A percentile compares a stretch with the other conserved stretches of the same genome.
Conservation (phyloP, 2,888 invertebrate species). For the Dasypogon diadema region DNA sequence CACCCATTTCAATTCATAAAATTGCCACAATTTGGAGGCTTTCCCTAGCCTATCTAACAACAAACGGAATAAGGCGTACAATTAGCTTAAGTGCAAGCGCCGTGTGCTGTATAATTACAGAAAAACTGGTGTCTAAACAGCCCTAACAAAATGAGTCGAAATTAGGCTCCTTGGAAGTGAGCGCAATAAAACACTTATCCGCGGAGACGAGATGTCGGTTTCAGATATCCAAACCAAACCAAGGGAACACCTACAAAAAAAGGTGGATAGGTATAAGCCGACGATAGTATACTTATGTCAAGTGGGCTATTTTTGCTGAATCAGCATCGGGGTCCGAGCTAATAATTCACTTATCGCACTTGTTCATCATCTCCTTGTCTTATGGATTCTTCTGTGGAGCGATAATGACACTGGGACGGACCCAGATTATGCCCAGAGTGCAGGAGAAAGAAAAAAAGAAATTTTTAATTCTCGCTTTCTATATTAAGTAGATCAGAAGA, state of each 20-base stretch:
- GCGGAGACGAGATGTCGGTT: conserved; percentile 46
- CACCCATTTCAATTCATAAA: neutral
- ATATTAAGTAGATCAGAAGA: conserved; percentile 11
- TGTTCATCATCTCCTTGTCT: conserved; percentile 40
- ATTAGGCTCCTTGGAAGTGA: conserved; percentile 33
- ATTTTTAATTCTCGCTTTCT: conserved; percentile 20
- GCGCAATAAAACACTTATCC: conserved; percentile 38
- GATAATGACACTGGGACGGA: conserved; percentile 21
- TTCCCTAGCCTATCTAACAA: too few relatives aligned
- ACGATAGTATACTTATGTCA: conserved; percentile 27
- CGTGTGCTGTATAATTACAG: conserved; percentile 32
- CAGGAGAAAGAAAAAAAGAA: conserved; percentile 8
- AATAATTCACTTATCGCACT: conserved; percentile 42
- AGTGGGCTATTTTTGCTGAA: conserved; percentile 43
- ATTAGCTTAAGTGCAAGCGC: conserved; percentile 40
- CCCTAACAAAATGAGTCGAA: conserved; percentile 35
- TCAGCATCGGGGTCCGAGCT: conserved; percentile 6
- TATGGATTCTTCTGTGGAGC: neutral
- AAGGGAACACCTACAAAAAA: neutral
- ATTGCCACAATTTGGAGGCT: too few relatives aligned
- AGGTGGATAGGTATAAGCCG: conserved; percentile 12
- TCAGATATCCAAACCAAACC: conserved; percentile 32
- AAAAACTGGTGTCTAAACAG: conserved; percentile 46
- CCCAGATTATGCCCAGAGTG: neutral
- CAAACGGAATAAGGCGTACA: neutral